Conservation (phyloP, 2,113 vertebrate genomes). For the Anser brachyrhynchus region DNA sequence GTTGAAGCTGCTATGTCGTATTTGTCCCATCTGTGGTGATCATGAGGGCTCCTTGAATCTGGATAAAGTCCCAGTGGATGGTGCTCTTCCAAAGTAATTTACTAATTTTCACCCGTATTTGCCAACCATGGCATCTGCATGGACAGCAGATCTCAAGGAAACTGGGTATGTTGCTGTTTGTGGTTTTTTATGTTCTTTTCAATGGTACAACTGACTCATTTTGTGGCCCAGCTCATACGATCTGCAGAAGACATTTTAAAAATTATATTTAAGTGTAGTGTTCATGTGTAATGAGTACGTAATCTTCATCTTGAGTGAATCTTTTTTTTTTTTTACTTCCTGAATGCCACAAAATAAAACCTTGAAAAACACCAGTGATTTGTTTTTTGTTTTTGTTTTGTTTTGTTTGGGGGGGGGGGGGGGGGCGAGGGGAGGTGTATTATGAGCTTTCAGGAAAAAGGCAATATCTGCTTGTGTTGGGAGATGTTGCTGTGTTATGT, state of each 20-base stretch:
- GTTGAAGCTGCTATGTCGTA: background rate
- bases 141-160: background rate
- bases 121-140: background rate
- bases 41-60: background rate
- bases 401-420: no score
- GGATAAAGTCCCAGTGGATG: background rate
- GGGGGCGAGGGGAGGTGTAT: background rate
- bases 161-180: background rate
- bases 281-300: background rate
- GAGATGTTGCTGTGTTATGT: background rate
- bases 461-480: fast-evolving
- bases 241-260: background rate
- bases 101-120: background rate
- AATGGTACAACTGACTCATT: background rate
- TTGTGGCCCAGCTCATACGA: background rate
- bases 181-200: background rate
- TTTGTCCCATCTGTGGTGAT: background rate
- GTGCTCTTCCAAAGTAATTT: background rate
- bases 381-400: background rate
- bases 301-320: background rate
- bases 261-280: background rate
- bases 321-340: background rate
- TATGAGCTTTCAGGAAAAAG: background rate
- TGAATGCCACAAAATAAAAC: background rate
- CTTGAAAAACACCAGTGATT: background rate